phyloP scores from a whole-genome alignment of 1,140 invertebrate genomes.

The Rhopalosiphum padi region DNA sequence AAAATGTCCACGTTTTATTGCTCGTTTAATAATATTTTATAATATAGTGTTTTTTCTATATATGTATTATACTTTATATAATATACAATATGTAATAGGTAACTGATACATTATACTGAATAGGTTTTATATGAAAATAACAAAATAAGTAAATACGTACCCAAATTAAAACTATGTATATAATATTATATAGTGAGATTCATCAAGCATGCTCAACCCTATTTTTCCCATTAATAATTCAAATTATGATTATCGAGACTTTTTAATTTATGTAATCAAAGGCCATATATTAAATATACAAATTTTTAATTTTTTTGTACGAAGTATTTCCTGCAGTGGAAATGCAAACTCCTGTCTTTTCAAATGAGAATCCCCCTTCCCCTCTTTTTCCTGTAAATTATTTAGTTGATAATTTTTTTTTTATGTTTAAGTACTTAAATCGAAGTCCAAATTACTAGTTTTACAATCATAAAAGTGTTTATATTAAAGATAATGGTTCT shows the following conservation, averaged over 20 bases:
- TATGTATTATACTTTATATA: neutral
- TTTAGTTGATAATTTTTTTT: neutral
- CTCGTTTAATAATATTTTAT: neutral
- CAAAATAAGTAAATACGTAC: neutral
- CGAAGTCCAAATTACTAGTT: too few species aligned
- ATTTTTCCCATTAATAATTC: neutral
- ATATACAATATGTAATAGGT: too few species aligned
- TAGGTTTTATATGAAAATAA: neutral
- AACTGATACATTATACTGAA: neutral
- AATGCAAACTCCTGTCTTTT: neutral
- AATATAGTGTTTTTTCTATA: neutral
- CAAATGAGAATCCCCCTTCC: neutral
- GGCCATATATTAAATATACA: too few species aligned
- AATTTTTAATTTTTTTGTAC: neutral
- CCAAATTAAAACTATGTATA: neutral
- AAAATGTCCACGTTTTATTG: neutral
- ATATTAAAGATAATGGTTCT: too few species aligned
- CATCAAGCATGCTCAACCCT: neutral
- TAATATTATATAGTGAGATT: neutral
- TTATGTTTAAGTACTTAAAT: too few species aligned
- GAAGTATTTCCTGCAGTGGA: neutral
- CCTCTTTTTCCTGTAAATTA: neutral
- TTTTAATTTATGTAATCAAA: too few species aligned
- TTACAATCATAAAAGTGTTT: too few species aligned
- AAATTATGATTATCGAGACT: neutral